Percentiles rank a stretch among this genome's conserved stretches.
phyloP scores from a whole-genome alignment of 2,113 vertebrate species.

The Dascyllus trimaculatus region DNA sequence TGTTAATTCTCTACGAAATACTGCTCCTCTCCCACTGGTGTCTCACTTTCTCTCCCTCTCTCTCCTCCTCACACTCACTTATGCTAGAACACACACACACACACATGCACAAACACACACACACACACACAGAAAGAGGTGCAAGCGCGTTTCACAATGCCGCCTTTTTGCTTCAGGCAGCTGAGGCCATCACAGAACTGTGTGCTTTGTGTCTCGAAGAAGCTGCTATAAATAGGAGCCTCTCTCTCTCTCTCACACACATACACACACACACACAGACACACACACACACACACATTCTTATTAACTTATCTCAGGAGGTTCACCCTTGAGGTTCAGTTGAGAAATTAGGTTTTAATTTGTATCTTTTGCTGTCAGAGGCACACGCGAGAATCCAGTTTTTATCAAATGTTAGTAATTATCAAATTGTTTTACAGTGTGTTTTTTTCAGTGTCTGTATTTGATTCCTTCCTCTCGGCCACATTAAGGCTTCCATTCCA shows the following conservation, averaged over 20 bases:
- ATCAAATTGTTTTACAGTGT: constrained; percentile 18
- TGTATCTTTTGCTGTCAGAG: constrained; percentile 26
- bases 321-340: constrained; percentile 11
- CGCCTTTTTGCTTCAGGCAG: constrained; percentile 73
- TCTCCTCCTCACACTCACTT: constrained; percentile 28
- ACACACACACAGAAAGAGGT: constrained; percentile 46
- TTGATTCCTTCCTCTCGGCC: not conserved
- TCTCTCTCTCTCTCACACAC: constrained; percentile 19
- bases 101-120: constrained; percentile 10
- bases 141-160: constrained; percentile 70
- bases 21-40: constrained; percentile 54
- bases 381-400: constrained; percentile 6
- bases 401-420: not conserved
- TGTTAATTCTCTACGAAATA: constrained; percentile 71
- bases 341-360: constrained; percentile 55
- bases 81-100: constrained; percentile 6
- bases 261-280: not conserved
- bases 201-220: constrained; percentile 80
- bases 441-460: not conserved
- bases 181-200: constrained; percentile 74
- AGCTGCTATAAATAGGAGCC: constrained; percentile 80
- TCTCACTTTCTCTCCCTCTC: constrained; percentile 28
- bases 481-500: not conserved
- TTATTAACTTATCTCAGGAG: constrained; percentile 33
- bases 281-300: not conserved